phyloP scores from a whole-genome alignment of 2,797 vertebrate genomes.

The Pogoniulus pusillus region DNA sequence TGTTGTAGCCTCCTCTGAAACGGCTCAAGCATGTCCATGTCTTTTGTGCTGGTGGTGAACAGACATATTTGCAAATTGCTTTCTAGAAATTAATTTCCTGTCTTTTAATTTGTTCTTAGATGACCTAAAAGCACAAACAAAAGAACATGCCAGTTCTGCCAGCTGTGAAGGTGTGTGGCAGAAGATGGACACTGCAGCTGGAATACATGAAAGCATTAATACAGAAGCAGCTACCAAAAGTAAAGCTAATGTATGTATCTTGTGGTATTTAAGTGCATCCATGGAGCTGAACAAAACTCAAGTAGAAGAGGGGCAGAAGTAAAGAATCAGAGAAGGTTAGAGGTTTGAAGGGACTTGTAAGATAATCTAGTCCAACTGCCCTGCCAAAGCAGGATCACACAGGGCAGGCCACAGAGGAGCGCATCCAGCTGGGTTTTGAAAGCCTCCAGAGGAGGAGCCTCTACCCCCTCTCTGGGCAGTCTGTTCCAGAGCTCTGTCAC shows the following conservation, averaged over 20 bases:
- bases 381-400: background rate
- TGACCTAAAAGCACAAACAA: conserved; percentile 25
- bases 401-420: too few species aligned
- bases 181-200: background rate
- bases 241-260: conserved; percentile 59
- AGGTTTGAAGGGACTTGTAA: background rate
- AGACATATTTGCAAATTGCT: background rate
- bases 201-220: background rate
- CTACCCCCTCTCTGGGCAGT: background rate
- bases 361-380: background rate
- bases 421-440: background rate
- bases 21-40: background rate
- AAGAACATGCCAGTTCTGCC: conserved; percentile 30
- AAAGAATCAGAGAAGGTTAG: background rate
- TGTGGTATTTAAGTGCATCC: background rate
- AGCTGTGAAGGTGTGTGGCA: conserved; percentile 25
- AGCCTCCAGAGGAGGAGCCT: background rate
- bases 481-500: background rate
- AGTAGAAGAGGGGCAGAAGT: too few species aligned
- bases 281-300: background rate
- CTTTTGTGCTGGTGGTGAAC: background rate
- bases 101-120: conserved; percentile 33
- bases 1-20: background rate
- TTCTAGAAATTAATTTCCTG: background rate
- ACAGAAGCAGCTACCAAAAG: background rate